Evolutionary conservation across 1,140 invertebrate genomes (phyloP), one percentile per base, ranked within the genome.

Genomic region (Chionoecetes opilio): DNA sequence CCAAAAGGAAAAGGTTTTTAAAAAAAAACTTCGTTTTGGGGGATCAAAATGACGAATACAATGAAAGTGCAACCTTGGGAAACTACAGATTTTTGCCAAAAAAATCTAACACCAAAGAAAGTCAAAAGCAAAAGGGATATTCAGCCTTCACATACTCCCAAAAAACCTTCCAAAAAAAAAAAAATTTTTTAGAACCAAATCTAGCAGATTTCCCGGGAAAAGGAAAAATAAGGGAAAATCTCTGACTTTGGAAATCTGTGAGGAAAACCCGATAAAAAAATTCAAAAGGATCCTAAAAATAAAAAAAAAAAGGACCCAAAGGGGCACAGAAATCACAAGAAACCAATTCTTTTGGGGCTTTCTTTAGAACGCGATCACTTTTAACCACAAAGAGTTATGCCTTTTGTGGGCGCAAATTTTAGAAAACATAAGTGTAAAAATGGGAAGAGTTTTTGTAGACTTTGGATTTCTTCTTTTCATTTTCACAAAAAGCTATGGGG

Each of bases 11-110:
- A 31, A 34, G 6, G 29, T 26, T 32, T 91, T 84, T 5, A 93
- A 86, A 41, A 93, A 93, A 46, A 93, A 86, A 86, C 82, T 93
- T 84, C 92, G 87, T n/a, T 93, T 93, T 86, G 35, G n/a, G n/a
- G 92, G 63, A 31, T 32, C 41, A 93, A 46, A 11, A 17, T 38
- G 5, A n/a, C 85, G 29, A 31, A 34, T 32, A 11, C n/a, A 3
- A 29, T n/a, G 37, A 86, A 17, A 29, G 26, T 32, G 37, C 14
- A 85, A 41, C 31, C 8, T 1, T 38, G n/a, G 87, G 31, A 53
- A 8, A 26, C 37, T 82, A 26, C 17, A 86, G 32, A 53, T 29
- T 5, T 0, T 9, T 86, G 26, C 17, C n/a, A n/a, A 86, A 31
- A 46, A 82, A 32, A 93, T 17, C 21, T n/a, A 53, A 32, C 31